Evolutionary conservation across 2,113 vertebrate genomes (phyloP), one percentile per base, ranked within the genome.

Genomic region (Myiagra hebetior): DNA sequence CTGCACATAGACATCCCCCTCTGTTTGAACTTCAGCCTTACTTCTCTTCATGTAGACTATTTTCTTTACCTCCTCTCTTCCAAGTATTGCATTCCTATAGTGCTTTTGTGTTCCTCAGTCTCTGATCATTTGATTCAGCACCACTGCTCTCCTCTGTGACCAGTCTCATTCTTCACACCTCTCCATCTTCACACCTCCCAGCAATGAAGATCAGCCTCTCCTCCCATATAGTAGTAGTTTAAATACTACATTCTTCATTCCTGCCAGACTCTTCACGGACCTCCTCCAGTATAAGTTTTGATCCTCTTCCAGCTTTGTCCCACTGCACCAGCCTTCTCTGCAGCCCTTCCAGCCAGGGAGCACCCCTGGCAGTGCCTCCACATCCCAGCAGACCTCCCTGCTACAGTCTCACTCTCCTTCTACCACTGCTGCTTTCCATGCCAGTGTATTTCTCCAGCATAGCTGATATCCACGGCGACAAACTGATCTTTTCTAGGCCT

Each of bases 381-480:
- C 3, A 0, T 63, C 15, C 55, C 73, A 87, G 24, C 28, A 63
- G 26, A 91, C 18, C 11, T 78, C 27, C 21, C 33, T 17, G 1
- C 42, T 39, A 39, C 26, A 46, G 42, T 7, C 14, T 65, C 17
- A 9, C 6, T 39, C 15, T 74, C 22, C 10, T 35, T 83, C 37
- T 65, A 19, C 42, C 21, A 22, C 41, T 65, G 46, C 37, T 65
- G 3, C 68, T 75, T 85, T 74, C 73, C 27, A 55, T 44, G 49
- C 21, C 79, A 92, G 35, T 4, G 44, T 89, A 3, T 64, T 79
- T 85, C 82, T 64, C 70, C 67, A 88, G 60, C 20, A 52, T 1
- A 69, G 37, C 11, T 62, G 63, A 85, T 56, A 79, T 2, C 63
- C 62, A 76, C 0, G 0, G 5, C 0, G 0, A 79, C 44, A 82